Percentiles rank a stretch among this genome's conserved stretches.
phyloP scores from a whole-genome alignment of 2,113 vertebrate genomes.

The Cyprinodon brontotheroides region DNA sequence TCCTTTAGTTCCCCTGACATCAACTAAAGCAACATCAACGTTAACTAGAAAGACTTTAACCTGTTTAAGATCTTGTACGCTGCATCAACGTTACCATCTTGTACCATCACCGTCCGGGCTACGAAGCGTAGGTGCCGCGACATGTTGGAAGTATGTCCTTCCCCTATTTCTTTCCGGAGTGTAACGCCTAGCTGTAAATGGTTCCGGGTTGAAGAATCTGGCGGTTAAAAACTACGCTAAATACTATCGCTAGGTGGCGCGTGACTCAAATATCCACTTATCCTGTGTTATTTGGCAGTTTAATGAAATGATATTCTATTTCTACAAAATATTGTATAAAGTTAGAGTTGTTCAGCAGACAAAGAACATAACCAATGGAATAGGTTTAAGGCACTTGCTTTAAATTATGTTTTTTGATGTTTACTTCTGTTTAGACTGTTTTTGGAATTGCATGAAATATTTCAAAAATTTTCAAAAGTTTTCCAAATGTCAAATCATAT shows the following conservation, averaged over 20 bases:
- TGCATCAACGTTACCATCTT: constrained; percentile 83
- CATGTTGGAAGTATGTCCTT: constrained; percentile 69
- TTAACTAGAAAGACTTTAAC: constrained; percentile 50
- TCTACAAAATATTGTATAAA: neutral
- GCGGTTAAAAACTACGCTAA: neutral
- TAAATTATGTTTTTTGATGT: too few species aligned
- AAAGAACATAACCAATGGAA: too few species aligned
- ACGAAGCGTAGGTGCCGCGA: constrained; percentile 88
- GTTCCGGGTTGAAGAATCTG: constrained; percentile 28
- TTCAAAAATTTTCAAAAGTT: neutral
- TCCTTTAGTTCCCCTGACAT: neutral
- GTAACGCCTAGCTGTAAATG: constrained; percentile 24
- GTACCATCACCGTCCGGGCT: constrained; percentile 91
- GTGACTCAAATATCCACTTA: neutral
- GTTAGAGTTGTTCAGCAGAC: neutral
- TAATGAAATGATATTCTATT: neutral
- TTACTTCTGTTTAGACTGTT: neutral
- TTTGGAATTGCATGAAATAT: neutral
- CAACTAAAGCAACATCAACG: accelerated
- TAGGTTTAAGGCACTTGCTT: too few species aligned
- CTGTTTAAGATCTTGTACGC: constrained; percentile 85
- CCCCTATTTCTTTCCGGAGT: neutral
- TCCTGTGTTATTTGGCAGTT: neutral
- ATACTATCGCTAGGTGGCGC: constrained; percentile 55
- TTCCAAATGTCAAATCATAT: neutral